Conservation (phyloP, 2,888 invertebrate genomes). For the Caenorhabditis sp. region DNA sequence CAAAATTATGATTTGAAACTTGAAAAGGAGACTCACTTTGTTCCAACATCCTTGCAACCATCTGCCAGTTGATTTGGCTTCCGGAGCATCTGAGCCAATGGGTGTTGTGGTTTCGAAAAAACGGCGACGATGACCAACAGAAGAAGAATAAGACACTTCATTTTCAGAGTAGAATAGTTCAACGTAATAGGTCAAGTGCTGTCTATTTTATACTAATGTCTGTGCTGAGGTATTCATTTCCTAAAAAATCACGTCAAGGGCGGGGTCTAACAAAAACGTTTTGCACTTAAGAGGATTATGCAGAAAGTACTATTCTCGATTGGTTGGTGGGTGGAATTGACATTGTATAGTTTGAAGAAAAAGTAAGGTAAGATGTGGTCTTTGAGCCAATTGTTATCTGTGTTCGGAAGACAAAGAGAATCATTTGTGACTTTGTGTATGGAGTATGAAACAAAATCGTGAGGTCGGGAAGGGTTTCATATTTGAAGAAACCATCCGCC, state of each 20-base stretch:
- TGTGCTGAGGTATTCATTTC: not conserved
- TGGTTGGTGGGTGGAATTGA: constrained; percentile 5
- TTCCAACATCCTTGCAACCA: constrained; percentile 26
- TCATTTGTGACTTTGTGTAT: not conserved
- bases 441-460: not conserved
- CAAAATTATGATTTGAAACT: not conserved
- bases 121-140: constrained; percentile 6
- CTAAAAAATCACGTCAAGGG: not conserved
- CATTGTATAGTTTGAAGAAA: constrained; percentile 1
- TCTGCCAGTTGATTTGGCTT: constrained; percentile 2
- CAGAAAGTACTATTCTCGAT: not conserved
- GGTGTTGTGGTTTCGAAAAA: constrained; percentile 17
- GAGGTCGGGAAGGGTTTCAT: not conserved
- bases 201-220: constrained; percentile 1
- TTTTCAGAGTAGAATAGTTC: not conserved
- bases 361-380: not conserved
- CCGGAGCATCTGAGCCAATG: not conserved
- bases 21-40: constrained; percentile 19
- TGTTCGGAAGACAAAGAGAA: not conserved
- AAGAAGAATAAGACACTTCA: not conserved
- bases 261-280: constrained; percentile 2
- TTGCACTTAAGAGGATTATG: constrained; percentile 17
- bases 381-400: constrained; percentile 7
- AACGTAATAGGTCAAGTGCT: not conserved
- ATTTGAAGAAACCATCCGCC: not conserved